Evolutionary conservation across 2,797 vertebrate species (phyloP).

Genomic region (Anguilla anguilla): DNA sequence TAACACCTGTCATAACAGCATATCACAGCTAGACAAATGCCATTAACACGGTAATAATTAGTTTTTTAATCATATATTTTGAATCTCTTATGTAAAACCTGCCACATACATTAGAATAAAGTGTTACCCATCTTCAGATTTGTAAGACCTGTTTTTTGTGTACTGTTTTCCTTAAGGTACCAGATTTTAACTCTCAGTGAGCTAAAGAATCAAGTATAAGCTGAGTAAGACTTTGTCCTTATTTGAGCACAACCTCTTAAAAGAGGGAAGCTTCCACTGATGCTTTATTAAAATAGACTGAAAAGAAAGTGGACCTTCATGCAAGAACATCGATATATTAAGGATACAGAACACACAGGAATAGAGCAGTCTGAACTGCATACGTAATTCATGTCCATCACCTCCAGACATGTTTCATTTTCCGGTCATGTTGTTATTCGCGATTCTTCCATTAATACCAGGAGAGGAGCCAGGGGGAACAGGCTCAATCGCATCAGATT

Average conservation of each 20-base stretch:
- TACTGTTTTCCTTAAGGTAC: neutral
- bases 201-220: neutral
- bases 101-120: neutral
- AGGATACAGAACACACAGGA: neutral
- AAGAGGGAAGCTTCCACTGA: neutral
- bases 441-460: slow-evolving; percentile 1
- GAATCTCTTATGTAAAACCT: neutral
- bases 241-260: neutral
- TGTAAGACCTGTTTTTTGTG: neutral
- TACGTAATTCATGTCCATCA: neutral
- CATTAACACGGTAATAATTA: neutral
- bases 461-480: neutral
- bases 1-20: neutral
- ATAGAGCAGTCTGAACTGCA: neutral
- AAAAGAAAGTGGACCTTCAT: neutral
- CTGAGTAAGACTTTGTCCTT: neutral
- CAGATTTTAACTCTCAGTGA: neutral
- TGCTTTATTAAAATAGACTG: neutral
- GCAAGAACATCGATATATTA: neutral
- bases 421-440: neutral
- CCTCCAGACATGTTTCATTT: neutral
- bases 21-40: neutral
- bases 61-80: neutral
- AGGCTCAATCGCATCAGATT: neutral
- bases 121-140: neutral